A percentile compares a stretch with the other conserved stretches of the same genome.
Evolutionary conservation across 2,888 invertebrate species (phyloP).

Genomic region (Himalopsyche japonica): DNA sequence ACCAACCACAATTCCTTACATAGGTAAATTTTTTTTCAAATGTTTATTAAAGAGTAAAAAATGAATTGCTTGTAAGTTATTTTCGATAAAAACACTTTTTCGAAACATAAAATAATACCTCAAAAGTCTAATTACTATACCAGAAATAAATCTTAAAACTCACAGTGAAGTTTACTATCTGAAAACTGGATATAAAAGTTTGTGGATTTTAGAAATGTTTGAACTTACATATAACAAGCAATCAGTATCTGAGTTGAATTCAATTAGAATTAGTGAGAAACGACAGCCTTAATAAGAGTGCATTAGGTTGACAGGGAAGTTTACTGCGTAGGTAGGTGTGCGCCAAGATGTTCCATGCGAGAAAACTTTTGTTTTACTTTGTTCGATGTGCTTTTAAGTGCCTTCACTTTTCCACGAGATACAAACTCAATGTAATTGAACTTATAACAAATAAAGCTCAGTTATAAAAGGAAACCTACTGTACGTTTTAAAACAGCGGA

Average conservation of each 20-base stretch:
- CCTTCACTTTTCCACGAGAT: background rate
- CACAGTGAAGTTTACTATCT: too few relatives aligned
- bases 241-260: background rate
- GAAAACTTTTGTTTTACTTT: background rate
- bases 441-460: background rate
- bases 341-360: background rate
- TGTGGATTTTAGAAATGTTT: too few relatives aligned
- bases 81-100: too few relatives aligned
- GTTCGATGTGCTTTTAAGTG: background rate
- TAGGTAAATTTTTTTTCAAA: too few relatives aligned
- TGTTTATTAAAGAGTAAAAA: too few relatives aligned
- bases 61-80: too few relatives aligned
- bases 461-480: background rate
- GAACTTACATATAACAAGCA: background rate
- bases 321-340: background rate
- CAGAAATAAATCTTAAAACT: too few relatives aligned
- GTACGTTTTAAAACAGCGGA: background rate
- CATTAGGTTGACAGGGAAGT: background rate
- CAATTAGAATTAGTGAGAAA: background rate
- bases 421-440: background rate
- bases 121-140: too few relatives aligned
- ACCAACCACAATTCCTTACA: too few relatives aligned
- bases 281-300: background rate
- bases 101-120: too few relatives aligned
- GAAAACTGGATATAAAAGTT: too few relatives aligned